A percentile compares a stretch with the other conserved stretches of the same genome.
Evolutionary conservation across 2,888 invertebrate species (phyloP).

Genomic region (Xanthorhoe designata): DNA sequence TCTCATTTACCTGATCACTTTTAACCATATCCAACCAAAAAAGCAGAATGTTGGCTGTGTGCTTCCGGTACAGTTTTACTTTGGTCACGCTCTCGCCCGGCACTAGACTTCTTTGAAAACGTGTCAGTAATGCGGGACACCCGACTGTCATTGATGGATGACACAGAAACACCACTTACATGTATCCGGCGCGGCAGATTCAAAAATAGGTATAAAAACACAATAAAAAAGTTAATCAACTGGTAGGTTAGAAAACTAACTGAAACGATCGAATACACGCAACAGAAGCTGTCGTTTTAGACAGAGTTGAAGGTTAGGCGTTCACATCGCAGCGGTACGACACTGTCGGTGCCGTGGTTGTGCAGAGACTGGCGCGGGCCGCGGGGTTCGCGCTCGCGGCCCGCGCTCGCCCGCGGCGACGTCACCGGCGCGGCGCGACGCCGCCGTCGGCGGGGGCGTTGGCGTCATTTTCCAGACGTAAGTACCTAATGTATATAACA

Average conservation of each 20-base stretch:
- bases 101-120: slow-evolving; percentile 62
- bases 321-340: slow-evolving; percentile 84
- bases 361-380: slow-evolving; percentile 76
- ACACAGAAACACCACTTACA: slow-evolving; percentile 79
- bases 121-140: slow-evolving; percentile 65
- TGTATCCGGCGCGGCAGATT: slow-evolving; percentile 62
- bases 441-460: slow-evolving; percentile 60
- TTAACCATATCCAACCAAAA: slow-evolving; percentile 65
- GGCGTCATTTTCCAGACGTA: slow-evolving; percentile 72
- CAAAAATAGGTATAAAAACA: slow-evolving; percentile 59
- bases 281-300: slow-evolving; percentile 80
- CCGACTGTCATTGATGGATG: slow-evolving; percentile 64
- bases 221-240: slow-evolving; percentile 69
- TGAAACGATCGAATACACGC: slow-evolving; percentile 66
- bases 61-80: slow-evolving; percentile 57
- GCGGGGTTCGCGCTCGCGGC: slow-evolving; percentile 47
- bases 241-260: slow-evolving; percentile 58
- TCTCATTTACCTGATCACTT: slow-evolving; percentile 61
- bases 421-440: slow-evolving; percentile 27
- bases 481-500: slow-evolving; percentile 36
- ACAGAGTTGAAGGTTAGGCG: slow-evolving; percentile 77
- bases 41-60: slow-evolving; percentile 50
- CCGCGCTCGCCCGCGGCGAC: slow-evolving; percentile 42
- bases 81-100: slow-evolving; percentile 62
- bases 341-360: slow-evolving; percentile 82